These are phyloP conservation scores for Sarcophaga subvicina DNA, from an alignment of 2,888 invertebrate genomes.

Conservation along the genomic window DNA sequence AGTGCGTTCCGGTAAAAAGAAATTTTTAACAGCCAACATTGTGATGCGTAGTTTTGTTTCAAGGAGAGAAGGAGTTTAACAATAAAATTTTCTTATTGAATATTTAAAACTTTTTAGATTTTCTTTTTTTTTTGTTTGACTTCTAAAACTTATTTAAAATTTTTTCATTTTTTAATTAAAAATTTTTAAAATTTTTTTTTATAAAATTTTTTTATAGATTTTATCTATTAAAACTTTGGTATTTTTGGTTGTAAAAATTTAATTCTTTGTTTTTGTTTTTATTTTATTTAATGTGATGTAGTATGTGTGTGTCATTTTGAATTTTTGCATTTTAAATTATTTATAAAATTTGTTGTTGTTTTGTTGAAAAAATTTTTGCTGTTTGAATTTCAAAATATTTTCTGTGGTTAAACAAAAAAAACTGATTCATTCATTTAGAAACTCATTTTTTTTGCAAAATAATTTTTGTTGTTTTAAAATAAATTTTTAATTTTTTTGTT, in stretches of 20 bases:
- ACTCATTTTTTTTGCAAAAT: conserved; percentile 12
- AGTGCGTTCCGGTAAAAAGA: conserved; percentile 86
- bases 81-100: too few relatives aligned
- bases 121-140: conserved; percentile 39
- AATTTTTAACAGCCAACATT: conserved; percentile 89
- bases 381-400: conserved; percentile 33
- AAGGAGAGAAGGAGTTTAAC: conserved; percentile 15
- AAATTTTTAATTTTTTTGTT: conserved; percentile 14
- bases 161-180: neutral
- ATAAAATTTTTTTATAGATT: neutral
- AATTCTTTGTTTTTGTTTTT: neutral
- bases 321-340: conserved; percentile 52
- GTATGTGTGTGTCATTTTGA: conserved; percentile 1
- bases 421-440: conserved; percentile 34
- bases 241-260: conserved; percentile 17
- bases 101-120: conserved; percentile 16
- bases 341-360: conserved; percentile 1
- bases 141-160: conserved; percentile 4
- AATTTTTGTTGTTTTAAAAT: neutral
- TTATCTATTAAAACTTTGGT: conserved; percentile 9
- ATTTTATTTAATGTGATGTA: conserved; percentile 10
- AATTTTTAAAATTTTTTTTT: neutral
- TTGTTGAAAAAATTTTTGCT: conserved; percentile 37
- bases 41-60: neutral
- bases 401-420: conserved; percentile 20